These are phyloP conservation scores for Falco peregrinus DNA, from an alignment of 2,797 vertebrate species.

Conservation along the genomic window DNA sequence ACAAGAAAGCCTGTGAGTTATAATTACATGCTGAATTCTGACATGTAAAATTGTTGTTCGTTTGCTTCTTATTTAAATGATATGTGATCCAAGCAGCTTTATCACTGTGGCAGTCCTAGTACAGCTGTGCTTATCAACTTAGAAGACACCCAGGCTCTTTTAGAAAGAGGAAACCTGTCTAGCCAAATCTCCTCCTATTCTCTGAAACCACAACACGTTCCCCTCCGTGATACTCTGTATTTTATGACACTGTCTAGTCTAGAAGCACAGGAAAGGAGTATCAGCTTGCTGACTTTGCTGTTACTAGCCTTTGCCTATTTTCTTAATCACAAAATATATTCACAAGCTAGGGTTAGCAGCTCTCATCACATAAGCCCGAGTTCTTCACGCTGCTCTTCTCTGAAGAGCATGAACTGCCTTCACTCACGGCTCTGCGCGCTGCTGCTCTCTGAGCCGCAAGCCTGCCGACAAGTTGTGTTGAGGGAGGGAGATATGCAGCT, in stretches of 20 bases:
- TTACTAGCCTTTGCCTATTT: not conserved
- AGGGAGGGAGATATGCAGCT: conserved; percentile 51
- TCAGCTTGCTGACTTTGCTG: not conserved
- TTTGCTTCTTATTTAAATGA: conserved; percentile 30
- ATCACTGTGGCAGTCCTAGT: not conserved
- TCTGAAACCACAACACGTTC: not conserved
- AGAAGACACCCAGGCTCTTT: not conserved
- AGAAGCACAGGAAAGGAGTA: not conserved
- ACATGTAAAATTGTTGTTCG: conserved; percentile 30
- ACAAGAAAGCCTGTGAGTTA: conserved; percentile 53
- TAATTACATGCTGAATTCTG: conserved; percentile 31
- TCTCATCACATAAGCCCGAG: not conserved
- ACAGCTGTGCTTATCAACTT: not conserved
- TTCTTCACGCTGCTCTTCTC: not conserved
- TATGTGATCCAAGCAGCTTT: conserved; percentile 30
- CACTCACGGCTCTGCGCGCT: not conserved
- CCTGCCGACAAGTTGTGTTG: not conserved
- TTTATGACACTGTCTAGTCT: not conserved
- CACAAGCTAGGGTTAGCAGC: not conserved
- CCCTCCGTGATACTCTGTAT: not conserved
- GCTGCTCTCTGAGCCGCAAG: not conserved
- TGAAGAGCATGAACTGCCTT: not conserved
- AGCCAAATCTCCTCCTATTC: not conserved
- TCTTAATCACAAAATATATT: not conserved
- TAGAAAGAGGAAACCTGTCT: conserved; percentile 15